Conservation (phyloP, 2,113 vertebrate genomes). For the Ammospiza nelsoni region DNA sequence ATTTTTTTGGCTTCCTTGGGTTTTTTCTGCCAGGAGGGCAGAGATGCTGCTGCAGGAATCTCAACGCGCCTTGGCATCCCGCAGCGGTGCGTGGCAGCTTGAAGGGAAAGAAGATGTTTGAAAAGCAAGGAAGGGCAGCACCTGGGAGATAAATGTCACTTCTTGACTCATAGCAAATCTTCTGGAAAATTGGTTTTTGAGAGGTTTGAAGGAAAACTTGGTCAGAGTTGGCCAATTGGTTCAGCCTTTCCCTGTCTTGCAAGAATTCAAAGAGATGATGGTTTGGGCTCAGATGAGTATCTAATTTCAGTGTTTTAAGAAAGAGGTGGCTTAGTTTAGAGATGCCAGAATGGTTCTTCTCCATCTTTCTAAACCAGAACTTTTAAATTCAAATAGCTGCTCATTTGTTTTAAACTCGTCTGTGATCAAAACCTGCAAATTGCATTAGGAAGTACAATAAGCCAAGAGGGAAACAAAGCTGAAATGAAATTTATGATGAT, state of each 20-base stretch:
- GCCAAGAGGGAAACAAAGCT: slow-evolving; percentile 25
- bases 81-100: neutral
- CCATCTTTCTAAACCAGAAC: neutral
- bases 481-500: neutral
- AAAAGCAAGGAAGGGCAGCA: neutral
- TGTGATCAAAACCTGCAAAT: neutral
- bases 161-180: neutral
- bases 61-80: neutral
- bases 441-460: neutral
- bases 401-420: neutral
- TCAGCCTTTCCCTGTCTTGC: neutral
- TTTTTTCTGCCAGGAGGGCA: neutral
- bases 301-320: neutral
- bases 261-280: neutral
- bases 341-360: neutral
- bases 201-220: neutral
- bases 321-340: neutral
- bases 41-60: neutral
- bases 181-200: neutral
- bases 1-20: neutral
- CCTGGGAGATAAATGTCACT: neutral
- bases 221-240: neutral
- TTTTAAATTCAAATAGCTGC: neutral
- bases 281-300: neutral
- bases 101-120: neutral